phyloP scores from a whole-genome alignment of 2,888 invertebrate genomes.

The Crepidodera aurea region DNA sequence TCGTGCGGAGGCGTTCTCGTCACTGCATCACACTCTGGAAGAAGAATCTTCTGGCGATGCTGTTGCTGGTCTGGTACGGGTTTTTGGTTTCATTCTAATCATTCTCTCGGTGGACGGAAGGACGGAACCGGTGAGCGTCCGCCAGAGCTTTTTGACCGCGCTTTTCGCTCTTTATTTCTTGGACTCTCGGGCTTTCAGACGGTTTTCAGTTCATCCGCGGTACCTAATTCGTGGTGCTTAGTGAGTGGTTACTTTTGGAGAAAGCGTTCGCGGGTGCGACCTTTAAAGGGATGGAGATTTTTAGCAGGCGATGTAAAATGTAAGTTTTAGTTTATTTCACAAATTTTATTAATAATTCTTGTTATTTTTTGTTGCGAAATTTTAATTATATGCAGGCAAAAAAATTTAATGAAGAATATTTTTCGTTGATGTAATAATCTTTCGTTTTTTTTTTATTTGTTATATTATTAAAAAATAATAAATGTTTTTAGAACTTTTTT shows the following conservation, averaged over 20 bases:
- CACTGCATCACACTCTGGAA: conserved; percentile 18
- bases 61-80: conserved; percentile 24
- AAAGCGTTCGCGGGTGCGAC: neutral
- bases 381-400: too few relatives aligned
- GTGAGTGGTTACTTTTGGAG: neutral
- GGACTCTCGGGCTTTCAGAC: conserved; percentile 4
- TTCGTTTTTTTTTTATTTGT: too few relatives aligned
- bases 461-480: too few relatives aligned
- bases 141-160: neutral
- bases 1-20: conserved; percentile 31
- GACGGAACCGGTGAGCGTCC: conserved; percentile 5
- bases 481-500: too few relatives aligned
- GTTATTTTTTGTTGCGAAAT: too few relatives aligned
- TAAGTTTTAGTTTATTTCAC: conserved; percentile 20
- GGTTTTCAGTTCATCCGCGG: conserved; percentile 9
- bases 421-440: too few relatives aligned
- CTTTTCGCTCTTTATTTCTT: conserved; percentile 2
- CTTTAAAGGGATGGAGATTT: conserved; percentile 30
- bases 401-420: too few relatives aligned
- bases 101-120: conserved; percentile 17
- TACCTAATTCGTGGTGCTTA: conserved; percentile 1
- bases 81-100: conserved; percentile 33
- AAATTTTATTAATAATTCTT: too few relatives aligned
- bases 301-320: conserved; percentile 30
- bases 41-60: conserved; percentile 26